Percentiles rank a stretch among this genome's conserved stretches.
Evolutionary conservation across 1,140 invertebrate species (phyloP).

Genomic region (Cylas formicarius): DNA sequence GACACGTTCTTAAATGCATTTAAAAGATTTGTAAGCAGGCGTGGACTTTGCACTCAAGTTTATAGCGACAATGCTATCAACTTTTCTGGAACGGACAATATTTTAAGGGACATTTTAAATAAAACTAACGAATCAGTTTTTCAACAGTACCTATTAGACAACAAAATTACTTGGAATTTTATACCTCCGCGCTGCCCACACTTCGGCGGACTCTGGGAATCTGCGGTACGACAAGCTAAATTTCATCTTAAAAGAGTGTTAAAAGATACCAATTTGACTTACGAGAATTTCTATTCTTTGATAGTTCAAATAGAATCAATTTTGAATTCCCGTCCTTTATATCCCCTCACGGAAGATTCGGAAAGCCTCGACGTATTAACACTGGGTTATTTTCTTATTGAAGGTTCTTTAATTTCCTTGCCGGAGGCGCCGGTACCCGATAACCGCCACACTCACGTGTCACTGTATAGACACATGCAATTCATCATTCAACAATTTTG

Average conservation of each 20-base stretch:
- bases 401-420: constrained; percentile 12
- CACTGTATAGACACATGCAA: no score
- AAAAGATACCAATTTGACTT: constrained; percentile 29
- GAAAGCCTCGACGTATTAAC: constrained; percentile 31
- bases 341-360: constrained; percentile 26
- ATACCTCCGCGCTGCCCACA: constrained; percentile 30
- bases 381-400: constrained; percentile 40
- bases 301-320: constrained; percentile 28
- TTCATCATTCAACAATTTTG: no score
- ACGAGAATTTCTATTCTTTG: constrained; percentile 29
- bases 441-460: no score
- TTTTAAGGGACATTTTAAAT: not conserved
- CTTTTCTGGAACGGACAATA: constrained; percentile 22
- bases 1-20: constrained; percentile 38
- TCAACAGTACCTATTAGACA: constrained; percentile 16
- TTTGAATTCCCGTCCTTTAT: constrained; percentile 37
- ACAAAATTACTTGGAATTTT: constrained; percentile 30
- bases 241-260: constrained; percentile 23
- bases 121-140: not conserved
- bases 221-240: constrained; percentile 33
- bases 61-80: constrained; percentile 28
- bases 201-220: constrained; percentile 35
- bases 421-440: no score
- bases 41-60: constrained; percentile 25
- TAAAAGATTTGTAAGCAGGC: constrained; percentile 29